Evolutionary conservation across 1,140 invertebrate genomes (phyloP).

Genomic region (Saxidomus purpurata): DNA sequence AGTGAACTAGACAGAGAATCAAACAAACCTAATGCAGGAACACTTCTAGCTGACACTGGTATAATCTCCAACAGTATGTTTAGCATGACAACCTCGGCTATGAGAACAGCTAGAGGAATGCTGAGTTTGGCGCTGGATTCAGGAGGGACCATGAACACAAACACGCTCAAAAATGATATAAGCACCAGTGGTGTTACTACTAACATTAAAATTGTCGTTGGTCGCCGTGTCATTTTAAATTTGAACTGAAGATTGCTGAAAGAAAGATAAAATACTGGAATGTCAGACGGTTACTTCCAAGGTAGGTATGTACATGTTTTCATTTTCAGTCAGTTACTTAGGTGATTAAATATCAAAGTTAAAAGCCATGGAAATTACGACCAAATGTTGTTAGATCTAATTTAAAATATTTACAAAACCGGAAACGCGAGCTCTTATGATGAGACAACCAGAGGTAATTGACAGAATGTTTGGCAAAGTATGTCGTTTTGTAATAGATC

Average conservation of each 20-base stretch:
- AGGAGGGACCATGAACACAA: constrained; percentile 26
- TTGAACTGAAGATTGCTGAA: constrained; percentile 34
- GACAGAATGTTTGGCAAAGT: no score
- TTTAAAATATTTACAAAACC: no score
- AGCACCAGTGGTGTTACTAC: constrained; percentile 14
- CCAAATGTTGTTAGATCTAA: no score
- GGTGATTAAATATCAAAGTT: no score
- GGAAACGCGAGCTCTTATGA: no score
- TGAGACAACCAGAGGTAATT: no score
- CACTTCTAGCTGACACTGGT: not conserved
- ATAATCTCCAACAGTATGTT: not conserved
- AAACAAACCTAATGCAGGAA: constrained; percentile 23
- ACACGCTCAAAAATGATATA: constrained; percentile 16
- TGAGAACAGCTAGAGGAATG: not conserved
- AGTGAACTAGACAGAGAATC: not conserved
- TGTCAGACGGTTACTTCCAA: no score
- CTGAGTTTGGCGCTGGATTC: constrained; percentile 16
- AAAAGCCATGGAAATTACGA: no score
- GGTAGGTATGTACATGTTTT: no score
- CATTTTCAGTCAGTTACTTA: no score
- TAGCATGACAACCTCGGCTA: constrained; percentile 5
- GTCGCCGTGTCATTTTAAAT: constrained; percentile 15
- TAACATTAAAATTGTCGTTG: not conserved
- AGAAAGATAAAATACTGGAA: not conserved
- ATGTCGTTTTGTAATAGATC: no score